These are phyloP conservation scores for Artibeus lituratus DNA, from an alignment of 2,797 vertebrate genomes.

Conservation along the genomic window DNA sequence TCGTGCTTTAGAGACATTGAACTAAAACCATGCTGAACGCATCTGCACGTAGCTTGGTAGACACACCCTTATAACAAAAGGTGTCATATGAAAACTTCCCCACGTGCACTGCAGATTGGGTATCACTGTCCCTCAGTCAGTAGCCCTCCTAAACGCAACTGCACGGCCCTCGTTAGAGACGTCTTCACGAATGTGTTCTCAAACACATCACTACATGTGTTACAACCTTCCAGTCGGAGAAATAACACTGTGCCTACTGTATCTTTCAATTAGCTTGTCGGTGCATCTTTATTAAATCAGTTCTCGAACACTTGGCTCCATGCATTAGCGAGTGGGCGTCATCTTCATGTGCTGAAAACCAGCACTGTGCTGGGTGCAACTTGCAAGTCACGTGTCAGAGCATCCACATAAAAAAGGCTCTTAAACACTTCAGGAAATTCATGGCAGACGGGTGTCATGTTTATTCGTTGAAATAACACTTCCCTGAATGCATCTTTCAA, in stretches of 20 bases:
- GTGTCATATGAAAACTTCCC: not conserved
- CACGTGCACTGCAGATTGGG: not conserved
- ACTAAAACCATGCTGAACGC: not conserved
- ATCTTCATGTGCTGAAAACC: not conserved
- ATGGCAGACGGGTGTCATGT: not conserved
- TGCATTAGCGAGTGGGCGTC: not conserved
- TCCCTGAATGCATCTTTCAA: not conserved
- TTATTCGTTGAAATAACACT: not conserved
- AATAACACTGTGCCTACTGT: not conserved
- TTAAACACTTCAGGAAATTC: not conserved
- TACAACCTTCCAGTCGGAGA: not conserved
- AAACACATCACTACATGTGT: not conserved
- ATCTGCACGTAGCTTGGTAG: not conserved
- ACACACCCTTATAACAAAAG: not conserved
- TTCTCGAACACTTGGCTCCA: not conserved
- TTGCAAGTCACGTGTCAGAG: not conserved
- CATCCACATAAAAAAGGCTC: not conserved
- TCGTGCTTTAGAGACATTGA: not conserved
- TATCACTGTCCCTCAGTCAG: not conserved
- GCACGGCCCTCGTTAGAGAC: not conserved
- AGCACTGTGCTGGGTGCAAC: not conserved
- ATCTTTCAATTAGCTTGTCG: not conserved
- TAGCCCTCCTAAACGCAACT: not conserved
- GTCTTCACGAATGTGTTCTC: not conserved
- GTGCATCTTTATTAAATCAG: not conserved